These are phyloP conservation scores for Opisthocomus hoazin DNA, from an alignment of 2,113 vertebrate species.

Conservation along the genomic window DNA sequence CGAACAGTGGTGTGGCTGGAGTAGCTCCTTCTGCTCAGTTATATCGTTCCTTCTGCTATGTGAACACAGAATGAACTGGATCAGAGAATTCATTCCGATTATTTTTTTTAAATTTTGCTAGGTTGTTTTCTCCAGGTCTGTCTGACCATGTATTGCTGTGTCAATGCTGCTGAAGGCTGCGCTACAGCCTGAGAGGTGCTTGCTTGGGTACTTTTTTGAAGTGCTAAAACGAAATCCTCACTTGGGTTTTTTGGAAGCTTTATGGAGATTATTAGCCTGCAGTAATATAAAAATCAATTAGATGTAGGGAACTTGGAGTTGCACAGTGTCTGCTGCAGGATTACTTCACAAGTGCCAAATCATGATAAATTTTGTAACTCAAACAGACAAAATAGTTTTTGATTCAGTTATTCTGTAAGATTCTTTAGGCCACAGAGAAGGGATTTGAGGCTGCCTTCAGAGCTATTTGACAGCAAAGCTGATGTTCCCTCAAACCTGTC, in stretches of 20 bases:
- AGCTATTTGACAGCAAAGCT: neutral
- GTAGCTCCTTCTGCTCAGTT: neutral
- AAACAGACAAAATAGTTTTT: neutral
- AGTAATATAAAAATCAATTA: slow-evolving; percentile 6
- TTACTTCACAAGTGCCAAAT: neutral
- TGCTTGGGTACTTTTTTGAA: neutral
- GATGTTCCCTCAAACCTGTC: neutral
- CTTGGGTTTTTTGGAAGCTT: neutral
- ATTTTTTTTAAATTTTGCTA: neutral
- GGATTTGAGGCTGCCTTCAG: neutral
- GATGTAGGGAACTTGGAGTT: neutral
- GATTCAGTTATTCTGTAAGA: neutral
- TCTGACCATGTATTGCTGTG: neutral
- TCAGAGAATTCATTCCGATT: neutral
- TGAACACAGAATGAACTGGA: neutral
- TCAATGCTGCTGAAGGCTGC: neutral
- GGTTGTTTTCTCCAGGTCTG: neutral
- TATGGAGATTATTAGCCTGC: neutral
- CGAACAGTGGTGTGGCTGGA: neutral
- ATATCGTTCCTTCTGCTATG: neutral
- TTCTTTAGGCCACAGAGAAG: neutral
- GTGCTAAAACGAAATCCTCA: neutral
- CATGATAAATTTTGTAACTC: neutral
- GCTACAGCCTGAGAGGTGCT: neutral
- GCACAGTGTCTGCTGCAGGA: neutral